Base-by-base conservation (phyloP, 2,888 invertebrate genomes). In the Trissolcus brochymenae region DNA sequence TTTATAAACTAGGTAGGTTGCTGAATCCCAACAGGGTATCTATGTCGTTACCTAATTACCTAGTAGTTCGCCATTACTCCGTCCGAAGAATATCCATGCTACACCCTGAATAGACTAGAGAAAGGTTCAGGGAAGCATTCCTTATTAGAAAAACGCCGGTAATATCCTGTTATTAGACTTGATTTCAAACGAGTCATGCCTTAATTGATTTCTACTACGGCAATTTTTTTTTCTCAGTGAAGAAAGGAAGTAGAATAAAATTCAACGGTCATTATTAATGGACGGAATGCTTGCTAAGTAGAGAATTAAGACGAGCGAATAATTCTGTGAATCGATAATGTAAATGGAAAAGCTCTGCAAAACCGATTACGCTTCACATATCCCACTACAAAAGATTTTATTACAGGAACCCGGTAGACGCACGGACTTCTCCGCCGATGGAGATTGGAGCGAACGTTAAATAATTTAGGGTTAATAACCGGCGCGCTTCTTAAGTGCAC, bases 401-500 rank as follows among this genome's bases (percentile, higher is more conserved):
- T 61, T 61, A 41, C 50, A 21, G 54, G 65, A 55, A 16, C 46
- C 21, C 14, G 14, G 16, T 21, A 49, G 55, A 54, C 25, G 41
- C 54, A 14, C 53, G 57, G 61, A 40, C 53, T 64, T 29, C 29
- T 29, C 17, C 35, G 61, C 35, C 50, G 21, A 67, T 67, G 57
- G 64, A 71, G 74, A 78, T 78, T 74, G 74, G 66, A 74, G 57
- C 40, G 29, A 66, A 61, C 64, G 67, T 78, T 78, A 78, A 78
- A 75, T 78, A 72, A 78, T 75, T 75, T 78, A 78, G 64, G 51
- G 78, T 72, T 75, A 75, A 78, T 75, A 78, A 75, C 71, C 57
- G 40, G 67, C 14, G 43, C 57, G 59, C 61, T 66, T 41, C 73
- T 74, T 74, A 74, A 78, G 78, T 70, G 78, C 66, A 55, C 55